Evolutionary conservation across 2,888 invertebrate species (phyloP).

Genomic region (Xestoiulus laeticollis): DNA sequence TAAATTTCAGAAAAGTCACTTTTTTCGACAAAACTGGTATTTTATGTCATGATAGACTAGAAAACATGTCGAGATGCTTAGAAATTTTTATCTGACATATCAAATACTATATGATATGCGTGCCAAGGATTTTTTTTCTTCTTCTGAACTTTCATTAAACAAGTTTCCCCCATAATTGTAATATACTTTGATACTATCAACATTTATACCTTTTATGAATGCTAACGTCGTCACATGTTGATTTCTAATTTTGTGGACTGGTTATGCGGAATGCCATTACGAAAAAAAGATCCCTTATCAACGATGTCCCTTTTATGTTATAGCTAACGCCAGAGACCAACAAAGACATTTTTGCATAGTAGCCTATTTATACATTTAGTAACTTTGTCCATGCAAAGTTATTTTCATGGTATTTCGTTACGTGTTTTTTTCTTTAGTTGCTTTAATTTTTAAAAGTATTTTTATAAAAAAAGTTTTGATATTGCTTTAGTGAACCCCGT

Average conservation of each 20-base stretch:
- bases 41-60: constrained; percentile 23
- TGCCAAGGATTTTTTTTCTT: constrained; percentile 35
- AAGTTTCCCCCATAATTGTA: constrained; percentile 19
- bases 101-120: constrained; percentile 24
- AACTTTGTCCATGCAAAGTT: background rate
- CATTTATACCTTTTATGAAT: constrained; percentile 25
- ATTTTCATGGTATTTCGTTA: background rate
- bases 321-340: background rate
- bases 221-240: constrained; percentile 6
- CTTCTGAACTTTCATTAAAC: constrained; percentile 22
- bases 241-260: constrained; percentile 40
- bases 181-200: constrained; percentile 31
- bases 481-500: no score
- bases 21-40: constrained; percentile 43
- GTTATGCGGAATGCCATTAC: background rate
- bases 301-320: background rate
- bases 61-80: constrained; percentile 23
- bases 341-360: background rate
- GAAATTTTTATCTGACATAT: constrained; percentile 35
- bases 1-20: constrained; percentile 34
- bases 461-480: no score
- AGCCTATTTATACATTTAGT: background rate
- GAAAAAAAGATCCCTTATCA: background rate
- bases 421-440: no score
- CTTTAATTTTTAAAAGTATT: no score